Percentiles rank a stretch among this genome's conserved stretches.
Conservation (phyloP, 2,888 invertebrate genomes). For the Acleris sparsana region DNA sequence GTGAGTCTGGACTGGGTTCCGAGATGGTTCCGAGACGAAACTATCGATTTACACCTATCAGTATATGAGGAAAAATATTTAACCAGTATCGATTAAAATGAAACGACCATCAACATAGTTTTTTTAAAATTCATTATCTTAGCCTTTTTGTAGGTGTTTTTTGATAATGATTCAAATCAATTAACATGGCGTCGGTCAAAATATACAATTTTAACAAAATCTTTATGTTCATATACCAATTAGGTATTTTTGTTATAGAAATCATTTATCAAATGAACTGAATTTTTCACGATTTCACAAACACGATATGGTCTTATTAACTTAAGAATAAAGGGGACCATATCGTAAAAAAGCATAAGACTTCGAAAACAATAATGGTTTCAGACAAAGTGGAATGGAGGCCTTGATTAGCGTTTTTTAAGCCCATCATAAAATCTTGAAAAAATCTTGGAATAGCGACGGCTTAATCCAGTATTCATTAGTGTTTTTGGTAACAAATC, state of each 20-base stretch:
- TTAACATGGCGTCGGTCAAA: too few species aligned
- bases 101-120: too few species aligned
- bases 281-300: too few species aligned
- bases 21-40: slow-evolving; percentile 49
- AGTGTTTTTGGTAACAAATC: slow-evolving; percentile 36
- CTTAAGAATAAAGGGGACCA: too few species aligned
- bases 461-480: slow-evolving; percentile 24
- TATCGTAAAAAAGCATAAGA: background rate
- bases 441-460: slow-evolving; percentile 18
- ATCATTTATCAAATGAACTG: too few species aligned
- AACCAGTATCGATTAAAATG: background rate
- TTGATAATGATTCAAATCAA: too few species aligned
- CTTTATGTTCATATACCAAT: too few species aligned
- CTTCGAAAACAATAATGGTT: background rate
- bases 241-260: too few species aligned
- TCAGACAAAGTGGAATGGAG: background rate
- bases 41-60: slow-evolving; percentile 54
- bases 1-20: slow-evolving; percentile 39
- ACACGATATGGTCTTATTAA: too few species aligned
- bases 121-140: too few species aligned
- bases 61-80: slow-evolving; percentile 26
- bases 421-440: slow-evolving; percentile 8
- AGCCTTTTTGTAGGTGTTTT: too few species aligned
- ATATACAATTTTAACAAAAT: too few species aligned
- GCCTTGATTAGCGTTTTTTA: slow-evolving; percentile 3